Conservation (phyloP, 1,140 invertebrate species). For the Sycophaga agraensis region DNA sequence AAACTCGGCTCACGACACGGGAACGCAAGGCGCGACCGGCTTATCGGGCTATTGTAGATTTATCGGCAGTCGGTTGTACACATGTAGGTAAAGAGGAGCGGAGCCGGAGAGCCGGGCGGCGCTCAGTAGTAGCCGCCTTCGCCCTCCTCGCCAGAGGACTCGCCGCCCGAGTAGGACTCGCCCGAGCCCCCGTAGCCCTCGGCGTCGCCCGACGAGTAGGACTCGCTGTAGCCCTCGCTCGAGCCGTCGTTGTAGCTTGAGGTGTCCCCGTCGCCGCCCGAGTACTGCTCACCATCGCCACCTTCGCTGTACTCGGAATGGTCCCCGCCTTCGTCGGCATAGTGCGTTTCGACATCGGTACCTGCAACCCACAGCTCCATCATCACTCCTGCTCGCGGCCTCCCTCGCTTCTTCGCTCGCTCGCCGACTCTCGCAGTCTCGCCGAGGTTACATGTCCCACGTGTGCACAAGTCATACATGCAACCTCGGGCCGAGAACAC, state of each 20-base stretch:
- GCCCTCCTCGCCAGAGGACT: not conserved
- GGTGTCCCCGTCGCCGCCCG: slow-evolving; percentile 34
- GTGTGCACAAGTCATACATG: too few species aligned
- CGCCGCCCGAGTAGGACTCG: slow-evolving; percentile 13
- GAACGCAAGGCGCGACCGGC: not conserved
- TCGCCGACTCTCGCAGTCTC: too few species aligned
- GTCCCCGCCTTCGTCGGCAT: slow-evolving; percentile 33
- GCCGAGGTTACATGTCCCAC: too few species aligned
- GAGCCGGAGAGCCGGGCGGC: not conserved
- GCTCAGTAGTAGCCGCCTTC: slow-evolving; percentile 38
- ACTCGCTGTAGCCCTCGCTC: slow-evolving; percentile 31
- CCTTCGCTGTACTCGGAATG: slow-evolving; percentile 30
- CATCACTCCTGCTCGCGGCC: too few species aligned
- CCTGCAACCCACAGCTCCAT: too few species aligned
- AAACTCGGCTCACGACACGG: too few species aligned
- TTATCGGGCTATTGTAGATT: slow-evolving; percentile 1
- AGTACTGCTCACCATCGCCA: slow-evolving; percentile 34
- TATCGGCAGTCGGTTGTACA: too few species aligned
- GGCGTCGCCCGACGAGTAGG: slow-evolving; percentile 4
- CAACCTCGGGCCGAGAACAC: too few species aligned
- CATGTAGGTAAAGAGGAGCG: too few species aligned
- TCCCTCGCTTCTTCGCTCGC: too few species aligned
- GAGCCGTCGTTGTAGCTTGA: slow-evolving; percentile 36
- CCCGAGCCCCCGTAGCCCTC: slow-evolving; percentile 5
- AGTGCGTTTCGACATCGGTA: slow-evolving; percentile 43